Evolutionary conservation across 2,113 vertebrate species (phyloP).

Genomic region (Xiphias gladius): DNA sequence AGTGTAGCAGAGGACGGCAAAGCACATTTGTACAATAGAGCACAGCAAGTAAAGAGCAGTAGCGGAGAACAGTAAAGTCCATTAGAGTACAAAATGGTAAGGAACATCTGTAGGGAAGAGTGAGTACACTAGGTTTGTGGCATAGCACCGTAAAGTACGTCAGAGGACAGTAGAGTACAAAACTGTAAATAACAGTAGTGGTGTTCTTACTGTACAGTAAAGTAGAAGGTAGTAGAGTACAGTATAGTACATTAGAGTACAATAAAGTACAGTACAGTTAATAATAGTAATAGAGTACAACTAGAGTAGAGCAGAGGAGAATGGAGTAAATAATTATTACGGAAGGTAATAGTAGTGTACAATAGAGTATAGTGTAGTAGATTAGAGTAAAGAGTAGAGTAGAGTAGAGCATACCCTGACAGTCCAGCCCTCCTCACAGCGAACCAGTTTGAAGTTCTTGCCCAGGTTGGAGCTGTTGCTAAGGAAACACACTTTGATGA

Average conservation of each 20-base stretch:
- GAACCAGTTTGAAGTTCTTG: slow-evolving; percentile 97
- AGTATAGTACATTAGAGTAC: not conserved
- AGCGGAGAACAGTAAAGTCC: too few species aligned
- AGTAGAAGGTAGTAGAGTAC: not conserved
- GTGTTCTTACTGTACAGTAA: not conserved
- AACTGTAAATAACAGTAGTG: too few species aligned
- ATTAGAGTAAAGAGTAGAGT: not conserved
- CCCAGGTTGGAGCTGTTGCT: slow-evolving; percentile 94
- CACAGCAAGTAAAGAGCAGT: too few species aligned
- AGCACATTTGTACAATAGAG: too few species aligned
- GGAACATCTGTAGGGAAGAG: not conserved
- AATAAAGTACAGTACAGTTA: not conserved
- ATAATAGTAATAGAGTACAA: not conserved
- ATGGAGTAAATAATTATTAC: too few species aligned
- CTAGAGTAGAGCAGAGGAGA: not conserved
- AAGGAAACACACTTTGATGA: slow-evolving; percentile 96
- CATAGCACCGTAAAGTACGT: not conserved
- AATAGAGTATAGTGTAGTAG: not conserved
- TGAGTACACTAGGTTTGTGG: not conserved
- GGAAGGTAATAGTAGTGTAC: too few species aligned
- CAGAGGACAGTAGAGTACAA: not conserved
- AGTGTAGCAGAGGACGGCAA: not conserved
- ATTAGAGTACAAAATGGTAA: too few species aligned
- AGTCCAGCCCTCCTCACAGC: slow-evolving; percentile 89
- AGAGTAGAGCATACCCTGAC: slow-evolving; percentile 84